Evolutionary conservation across 1,140 invertebrate species (phyloP), one percentile per base, ranked within the genome.

Genomic region (Ylistrum balloti): DNA sequence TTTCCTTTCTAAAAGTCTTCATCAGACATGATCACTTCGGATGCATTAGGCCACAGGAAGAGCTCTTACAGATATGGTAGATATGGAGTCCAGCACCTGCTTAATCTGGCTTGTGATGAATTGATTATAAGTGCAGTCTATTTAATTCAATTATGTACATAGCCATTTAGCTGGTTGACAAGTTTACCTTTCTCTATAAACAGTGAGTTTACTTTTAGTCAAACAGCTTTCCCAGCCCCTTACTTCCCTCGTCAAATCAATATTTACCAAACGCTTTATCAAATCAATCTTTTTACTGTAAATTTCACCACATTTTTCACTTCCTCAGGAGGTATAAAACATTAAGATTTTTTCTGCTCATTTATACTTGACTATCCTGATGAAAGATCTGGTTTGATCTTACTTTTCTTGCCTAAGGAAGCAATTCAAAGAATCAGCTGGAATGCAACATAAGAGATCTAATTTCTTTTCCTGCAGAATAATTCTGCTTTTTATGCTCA

Each of bases 131-230:
- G 56, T 74, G 56, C 56, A 74, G 56, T 74, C 56, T 74, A 74
- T 74, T 74, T 74, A 74, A 74, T 74, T 74, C 56, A 74, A 74
- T 74, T 74, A 74, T 74, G 56, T 74, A 74, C 56, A 74, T 74
- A 74, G 56, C 56, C 56, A 74, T 74, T 74, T 74, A 74, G 56
- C 22, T 74, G 5, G 56, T 74, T 74, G 56, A 74, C 56, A 74
- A 28, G 56, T 74, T 74, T 74, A 74, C 56, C 5, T 74, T 74
- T 74, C 56, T 74, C 56, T 74, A 74, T 74, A 74, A 74, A 74
- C 56, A 74, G 0, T n/a, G 28, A 74, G 56, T 74, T 74, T 74
- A 74, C 56, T 74, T 74, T 74, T 28, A 74, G 56, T n/a, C 56
- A 74, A 74, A 74, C 56, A n/a, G n/a, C 56, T 28, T 74, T 74